phyloP scores from a whole-genome alignment of 2,113 vertebrate species.

The Brienomyrus brachyistius region DNA sequence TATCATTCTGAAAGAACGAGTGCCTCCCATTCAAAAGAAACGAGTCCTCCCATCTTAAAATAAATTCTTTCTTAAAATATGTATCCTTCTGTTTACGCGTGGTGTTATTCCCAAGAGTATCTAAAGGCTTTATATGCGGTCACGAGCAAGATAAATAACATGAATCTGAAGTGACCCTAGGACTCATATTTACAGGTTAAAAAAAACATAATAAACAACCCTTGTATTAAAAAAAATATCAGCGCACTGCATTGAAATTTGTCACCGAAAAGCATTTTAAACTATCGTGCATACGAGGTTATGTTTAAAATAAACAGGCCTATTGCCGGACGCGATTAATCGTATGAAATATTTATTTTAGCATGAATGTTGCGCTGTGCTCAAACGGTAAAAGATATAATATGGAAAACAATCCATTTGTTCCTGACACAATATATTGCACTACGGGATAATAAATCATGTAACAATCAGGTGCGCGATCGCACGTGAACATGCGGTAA shows the following conservation, averaged over 20 bases:
- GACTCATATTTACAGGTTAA: not conserved
- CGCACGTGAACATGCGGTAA: not conserved
- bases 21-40: constrained; percentile 11
- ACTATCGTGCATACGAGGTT: not conserved
- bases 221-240: not conserved
- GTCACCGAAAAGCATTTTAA: not conserved
- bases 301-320: not conserved
- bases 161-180: not conserved
- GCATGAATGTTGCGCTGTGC: not conserved
- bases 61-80: not conserved
- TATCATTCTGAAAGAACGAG: constrained; percentile 20
- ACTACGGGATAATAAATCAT: not conserved
- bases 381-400: not conserved
- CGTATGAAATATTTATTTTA: not conserved
- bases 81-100: not conserved
- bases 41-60: not conserved
- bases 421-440: not conserved
- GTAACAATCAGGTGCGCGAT: not conserved
- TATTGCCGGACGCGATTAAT: not conserved
- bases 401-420: not conserved
- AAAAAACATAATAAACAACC: not conserved
- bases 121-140: not conserved
- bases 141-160: not conserved
- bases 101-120: not conserved
- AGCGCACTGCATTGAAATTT: not conserved